These are phyloP conservation scores for Aporophyla lueneburgensis DNA, from an alignment of 2,888 invertebrate species.

Conservation along the genomic window DNA sequence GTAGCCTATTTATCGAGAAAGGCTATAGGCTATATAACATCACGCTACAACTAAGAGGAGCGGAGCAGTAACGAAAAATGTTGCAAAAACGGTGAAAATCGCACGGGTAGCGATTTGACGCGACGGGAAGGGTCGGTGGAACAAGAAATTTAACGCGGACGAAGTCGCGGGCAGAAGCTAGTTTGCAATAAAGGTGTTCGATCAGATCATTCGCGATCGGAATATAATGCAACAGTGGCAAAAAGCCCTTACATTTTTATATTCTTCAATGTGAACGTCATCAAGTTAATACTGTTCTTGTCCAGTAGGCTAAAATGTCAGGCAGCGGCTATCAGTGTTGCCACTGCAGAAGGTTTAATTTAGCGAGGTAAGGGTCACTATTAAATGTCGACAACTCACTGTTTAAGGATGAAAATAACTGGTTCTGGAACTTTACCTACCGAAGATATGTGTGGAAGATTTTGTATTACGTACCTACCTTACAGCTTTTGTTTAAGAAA, in stretches of 20 bases:
- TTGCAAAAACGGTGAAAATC: no score
- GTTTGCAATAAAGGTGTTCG: not conserved
- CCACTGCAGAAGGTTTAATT: slow-evolving; percentile 8
- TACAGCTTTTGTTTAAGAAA: not conserved
- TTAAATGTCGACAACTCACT: slow-evolving; percentile 28
- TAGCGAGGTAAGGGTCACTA: not conserved
- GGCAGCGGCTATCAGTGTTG: slow-evolving; percentile 33
- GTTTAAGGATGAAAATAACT: slow-evolving; percentile 12
- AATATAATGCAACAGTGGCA: not conserved
- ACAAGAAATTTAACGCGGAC: no score
- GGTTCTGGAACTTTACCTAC: slow-evolving; percentile 9
- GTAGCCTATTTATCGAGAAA: no score
- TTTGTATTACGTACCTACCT: not conserved
- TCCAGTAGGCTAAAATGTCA: slow-evolving; percentile 3
- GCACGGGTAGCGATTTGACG: no score
- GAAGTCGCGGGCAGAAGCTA: no score
- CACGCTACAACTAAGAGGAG: no score
- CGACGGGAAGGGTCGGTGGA: no score
- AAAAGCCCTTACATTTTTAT: not conserved
- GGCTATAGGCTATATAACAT: no score
- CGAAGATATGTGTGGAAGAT: not conserved
- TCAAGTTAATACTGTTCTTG: slow-evolving; percentile 11
- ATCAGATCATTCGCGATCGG: not conserved
- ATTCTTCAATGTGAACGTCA: slow-evolving; percentile 2
- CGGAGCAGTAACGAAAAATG: no score